phyloP scores from a whole-genome alignment of 1,140 invertebrate species.

The Bombus superbus region DNA sequence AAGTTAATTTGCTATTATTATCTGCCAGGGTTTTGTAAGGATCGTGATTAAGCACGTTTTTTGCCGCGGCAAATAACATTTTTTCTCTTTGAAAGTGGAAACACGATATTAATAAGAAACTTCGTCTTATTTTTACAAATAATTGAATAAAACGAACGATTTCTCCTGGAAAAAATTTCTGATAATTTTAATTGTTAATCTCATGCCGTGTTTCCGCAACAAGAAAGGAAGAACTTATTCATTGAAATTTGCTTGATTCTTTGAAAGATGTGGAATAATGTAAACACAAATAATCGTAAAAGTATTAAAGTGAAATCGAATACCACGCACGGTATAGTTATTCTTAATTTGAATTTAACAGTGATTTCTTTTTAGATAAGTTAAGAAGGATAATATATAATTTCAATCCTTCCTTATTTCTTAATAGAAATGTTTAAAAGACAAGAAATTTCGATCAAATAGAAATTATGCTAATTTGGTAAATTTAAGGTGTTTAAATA shows the following conservation, averaged over 20 bases:
- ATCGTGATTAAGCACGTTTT: constrained; percentile 35
- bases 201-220: not conserved
- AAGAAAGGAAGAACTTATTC: not conserved
- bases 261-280: not conserved
- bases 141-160: not conserved
- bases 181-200: not conserved
- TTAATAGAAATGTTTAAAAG: too few species aligned
- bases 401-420: too few species aligned
- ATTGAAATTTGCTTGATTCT: not conserved
- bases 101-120: not conserved
- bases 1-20: constrained; percentile 5
- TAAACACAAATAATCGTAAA: not conserved
- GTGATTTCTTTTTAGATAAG: too few species aligned
- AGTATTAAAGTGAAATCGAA: not conserved
- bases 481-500: not conserved
- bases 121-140: not conserved
- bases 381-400: too few species aligned
- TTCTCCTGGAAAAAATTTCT: not conserved
- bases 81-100: not conserved
- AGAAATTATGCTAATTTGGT: too few species aligned
- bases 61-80: not conserved
- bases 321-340: not conserved
- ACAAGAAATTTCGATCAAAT: too few species aligned
- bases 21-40: constrained; percentile 3
- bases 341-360: not conserved